Conservation (phyloP, 1,140 invertebrate genomes). For the Eueides isabella region DNA sequence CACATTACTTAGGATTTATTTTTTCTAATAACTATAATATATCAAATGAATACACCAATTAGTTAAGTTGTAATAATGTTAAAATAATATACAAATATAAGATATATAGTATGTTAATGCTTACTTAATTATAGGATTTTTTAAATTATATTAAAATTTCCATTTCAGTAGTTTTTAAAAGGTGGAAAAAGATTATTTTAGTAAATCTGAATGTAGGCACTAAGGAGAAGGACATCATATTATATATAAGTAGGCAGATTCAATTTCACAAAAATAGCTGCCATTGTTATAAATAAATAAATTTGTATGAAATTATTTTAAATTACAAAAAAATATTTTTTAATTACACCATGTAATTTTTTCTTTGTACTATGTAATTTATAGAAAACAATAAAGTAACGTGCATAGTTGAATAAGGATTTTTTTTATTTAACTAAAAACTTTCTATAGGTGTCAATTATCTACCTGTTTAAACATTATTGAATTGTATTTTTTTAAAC, state of each 20-base stretch:
- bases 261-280: not conserved
- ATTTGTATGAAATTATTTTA: not conserved
- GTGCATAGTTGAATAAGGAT: conserved; percentile 7
- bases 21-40: not conserved
- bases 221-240: not conserved
- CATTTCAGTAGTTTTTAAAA: not conserved
- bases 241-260: not conserved
- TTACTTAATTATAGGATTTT: not conserved
- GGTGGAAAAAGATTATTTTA: not conserved
- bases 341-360: not conserved
- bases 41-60: not conserved
- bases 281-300: conserved; percentile 1
- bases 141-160: not conserved
- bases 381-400: conserved; percentile 15
- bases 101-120: not conserved
- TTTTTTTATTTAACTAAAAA: not conserved
- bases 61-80: not conserved
- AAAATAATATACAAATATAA: not conserved
- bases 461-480: too few relatives aligned
- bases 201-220: not conserved
- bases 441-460: not conserved
- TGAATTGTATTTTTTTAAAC: too few relatives aligned
- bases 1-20: not conserved
- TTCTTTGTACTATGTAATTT: conserved; percentile 1
- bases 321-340: not conserved